Conservation (phyloP, 37 sponge, comb jelly and placozoan genomes). For the Aphrocallistes beatrix region DNA sequence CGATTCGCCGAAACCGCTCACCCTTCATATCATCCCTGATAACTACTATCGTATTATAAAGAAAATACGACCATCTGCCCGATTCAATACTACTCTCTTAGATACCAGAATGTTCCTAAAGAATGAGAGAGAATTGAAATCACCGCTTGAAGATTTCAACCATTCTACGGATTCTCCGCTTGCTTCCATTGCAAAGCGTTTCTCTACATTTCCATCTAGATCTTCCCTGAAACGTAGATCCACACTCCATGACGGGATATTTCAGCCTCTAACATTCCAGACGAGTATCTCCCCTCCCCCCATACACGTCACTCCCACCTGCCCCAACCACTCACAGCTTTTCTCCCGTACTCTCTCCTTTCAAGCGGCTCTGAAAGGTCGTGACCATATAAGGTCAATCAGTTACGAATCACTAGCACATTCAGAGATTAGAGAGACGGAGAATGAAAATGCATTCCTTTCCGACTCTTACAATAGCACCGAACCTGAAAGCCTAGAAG, state of each 20-base stretch:
- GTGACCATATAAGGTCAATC: neutral
- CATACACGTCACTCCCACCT: neutral
- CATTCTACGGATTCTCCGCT: neutral
- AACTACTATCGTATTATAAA: neutral
- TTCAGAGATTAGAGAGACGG: neutral
- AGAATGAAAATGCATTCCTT: neutral
- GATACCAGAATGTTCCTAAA: neutral
- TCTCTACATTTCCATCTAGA: neutral
- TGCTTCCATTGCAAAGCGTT: neutral
- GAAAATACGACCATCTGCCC: neutral
- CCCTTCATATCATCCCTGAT: neutral
- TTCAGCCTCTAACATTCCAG: neutral
- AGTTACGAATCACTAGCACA: constrained; percentile 8
- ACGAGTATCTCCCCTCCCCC: neutral
- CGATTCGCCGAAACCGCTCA: neutral
- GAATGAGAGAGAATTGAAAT: neutral
- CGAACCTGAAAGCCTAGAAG: neutral
- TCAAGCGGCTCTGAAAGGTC: neutral
- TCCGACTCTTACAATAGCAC: neutral
- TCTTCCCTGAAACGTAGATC: neutral
- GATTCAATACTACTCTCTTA: neutral
- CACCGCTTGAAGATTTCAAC: neutral
- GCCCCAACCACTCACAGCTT: neutral
- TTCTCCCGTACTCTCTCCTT: neutral
- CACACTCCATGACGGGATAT: neutral